Evolutionary conservation across 2,113 vertebrate species (phyloP), one percentile per base, ranked within the genome.

Genomic region (Balaenoptera acutorostrata): DNA sequence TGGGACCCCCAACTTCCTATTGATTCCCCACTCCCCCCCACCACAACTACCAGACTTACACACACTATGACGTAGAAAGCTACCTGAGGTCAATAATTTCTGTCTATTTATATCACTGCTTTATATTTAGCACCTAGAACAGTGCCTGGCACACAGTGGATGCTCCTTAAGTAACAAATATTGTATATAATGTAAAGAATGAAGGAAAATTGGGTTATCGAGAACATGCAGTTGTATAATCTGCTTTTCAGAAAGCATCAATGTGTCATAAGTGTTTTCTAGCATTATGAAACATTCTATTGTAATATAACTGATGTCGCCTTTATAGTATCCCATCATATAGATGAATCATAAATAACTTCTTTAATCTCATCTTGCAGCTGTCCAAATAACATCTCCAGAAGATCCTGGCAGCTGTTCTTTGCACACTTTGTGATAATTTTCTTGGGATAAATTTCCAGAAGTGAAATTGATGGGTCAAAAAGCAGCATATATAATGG

Each of bases 291-390:
- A 66, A 89, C 74, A 20, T 2, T 71, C 46, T 44, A 5, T 75
- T 15, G 11, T 3, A 2, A 21, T 7, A 0, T 20, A 10, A 49
- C 23, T 6, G 10, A 55, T 0, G n/a, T n/a, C 2, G 0, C 15
- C 55, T 63, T 55, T 11, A 3, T 15, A 17, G 14, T 8, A 39
- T 13, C 5, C 3, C 6, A 1, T 49, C 27, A 1, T 3, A 39
- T 3, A 44, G 33, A 18, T 33, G 11, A 69, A 74, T 71, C 29
- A 18, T 10, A 39, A 72, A 52, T 29, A 33, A 57, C 46, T 66
- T 52, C 55, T 59, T 15, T 23, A 41, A 20, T 46, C 41, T 59
- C 44, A n/a, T 41, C 25, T 46, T 41, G 17, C 31, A 44, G 31
- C 57, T 39, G 5, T 87, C 41, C 46, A 64, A n/a, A 49, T 52